Percentiles rank a stretch among this genome's conserved stretches.
These are phyloP conservation scores for Mythimna loreyi DNA, from an alignment of 2,888 invertebrate genomes.

Conservation along the genomic window DNA sequence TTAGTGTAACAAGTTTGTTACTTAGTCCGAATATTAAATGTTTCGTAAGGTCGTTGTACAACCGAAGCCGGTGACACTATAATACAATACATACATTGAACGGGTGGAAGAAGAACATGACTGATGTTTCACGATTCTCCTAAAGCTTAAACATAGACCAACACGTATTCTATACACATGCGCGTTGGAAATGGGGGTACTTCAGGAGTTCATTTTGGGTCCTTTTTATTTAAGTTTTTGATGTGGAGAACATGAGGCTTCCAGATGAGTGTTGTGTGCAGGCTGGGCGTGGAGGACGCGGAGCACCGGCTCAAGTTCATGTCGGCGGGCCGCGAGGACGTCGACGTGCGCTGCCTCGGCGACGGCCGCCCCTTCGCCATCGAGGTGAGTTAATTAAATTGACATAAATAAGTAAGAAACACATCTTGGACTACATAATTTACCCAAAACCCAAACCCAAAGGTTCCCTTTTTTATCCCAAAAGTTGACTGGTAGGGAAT, in stretches of 20 bases:
- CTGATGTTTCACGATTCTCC: too few relatives aligned
- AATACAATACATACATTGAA: background rate
- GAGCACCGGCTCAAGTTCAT: conserved; percentile 93
- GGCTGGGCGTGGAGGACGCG: conserved; percentile 71
- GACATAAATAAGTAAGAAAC: too few relatives aligned
- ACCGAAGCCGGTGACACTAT: background rate
- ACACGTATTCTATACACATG: too few relatives aligned
- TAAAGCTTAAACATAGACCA: background rate
- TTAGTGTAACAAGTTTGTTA: background rate
- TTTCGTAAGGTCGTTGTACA: background rate
- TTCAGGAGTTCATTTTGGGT: too few relatives aligned
- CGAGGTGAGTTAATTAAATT: conserved; percentile 92
- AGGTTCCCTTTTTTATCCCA: too few relatives aligned
- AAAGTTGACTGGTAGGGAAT: too few relatives aligned
- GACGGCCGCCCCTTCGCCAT: conserved; percentile 98
- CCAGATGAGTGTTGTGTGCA: conserved; percentile 50
- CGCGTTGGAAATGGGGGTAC: too few relatives aligned
- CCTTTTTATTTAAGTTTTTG: too few relatives aligned
- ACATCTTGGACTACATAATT: too few relatives aligned
- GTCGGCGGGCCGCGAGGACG: conserved; percentile 98
- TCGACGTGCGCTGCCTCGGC: conserved; percentile 98
- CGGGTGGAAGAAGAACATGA: background rate
- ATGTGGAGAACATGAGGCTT: background rate
- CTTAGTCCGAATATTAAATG: background rate
- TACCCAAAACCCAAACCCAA: too few relatives aligned